Percentiles rank a stretch among this genome's conserved stretches.
Conservation (phyloP, 2,888 invertebrate species). For the Agonum fuliginosum region DNA sequence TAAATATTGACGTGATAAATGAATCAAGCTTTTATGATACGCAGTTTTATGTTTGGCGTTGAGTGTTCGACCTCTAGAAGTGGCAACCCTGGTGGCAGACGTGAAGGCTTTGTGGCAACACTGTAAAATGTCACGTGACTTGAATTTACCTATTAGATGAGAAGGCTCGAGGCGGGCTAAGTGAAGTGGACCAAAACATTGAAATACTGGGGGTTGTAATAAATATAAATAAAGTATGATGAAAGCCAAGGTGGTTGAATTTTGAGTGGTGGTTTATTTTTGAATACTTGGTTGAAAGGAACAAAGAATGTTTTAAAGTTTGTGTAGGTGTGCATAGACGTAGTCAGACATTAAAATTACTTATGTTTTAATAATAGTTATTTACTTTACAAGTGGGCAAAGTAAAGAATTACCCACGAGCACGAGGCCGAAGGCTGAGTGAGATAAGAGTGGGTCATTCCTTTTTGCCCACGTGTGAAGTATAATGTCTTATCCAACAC, state of each 20-base stretch:
- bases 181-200: neutral
- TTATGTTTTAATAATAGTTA: too few species aligned
- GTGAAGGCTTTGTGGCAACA: neutral
- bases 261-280: neutral
- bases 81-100: neutral
- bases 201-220: too few species aligned
- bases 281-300: too few species aligned
- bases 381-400: too few species aligned
- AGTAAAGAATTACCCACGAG: too few species aligned
- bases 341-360: too few species aligned
- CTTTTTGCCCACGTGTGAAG: too few species aligned
- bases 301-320: too few species aligned
- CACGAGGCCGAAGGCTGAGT: too few species aligned
- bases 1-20: conserved; percentile 54
- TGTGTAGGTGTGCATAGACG: too few species aligned
- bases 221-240: conserved; percentile 3
- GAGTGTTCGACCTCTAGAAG: conserved; percentile 18
- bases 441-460: too few species aligned
- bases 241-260: neutral
- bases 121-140: conserved; percentile 19
- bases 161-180: neutral
- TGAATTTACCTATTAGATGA: neutral
- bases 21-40: conserved; percentile 56
- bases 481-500: too few species aligned
- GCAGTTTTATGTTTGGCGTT: conserved; percentile 20